Evolutionary conservation across 1,140 invertebrate species (phyloP), one percentile per base, ranked within the genome.

Genomic region (Trissolcus basalis): DNA sequence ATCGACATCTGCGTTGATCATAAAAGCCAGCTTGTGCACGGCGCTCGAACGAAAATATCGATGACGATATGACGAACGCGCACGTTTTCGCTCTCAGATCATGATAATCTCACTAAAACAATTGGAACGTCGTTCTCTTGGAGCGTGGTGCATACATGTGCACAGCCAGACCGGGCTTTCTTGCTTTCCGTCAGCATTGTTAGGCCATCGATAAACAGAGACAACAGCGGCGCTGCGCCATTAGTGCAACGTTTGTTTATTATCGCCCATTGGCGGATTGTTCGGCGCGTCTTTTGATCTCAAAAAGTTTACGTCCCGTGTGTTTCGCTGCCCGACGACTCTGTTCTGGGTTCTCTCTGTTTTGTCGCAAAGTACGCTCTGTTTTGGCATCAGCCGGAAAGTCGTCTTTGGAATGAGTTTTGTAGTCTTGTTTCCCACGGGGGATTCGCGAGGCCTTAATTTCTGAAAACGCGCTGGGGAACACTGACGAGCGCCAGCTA

Each of bases 401-500:
- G 55, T 70, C 74, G 65, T 61, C 73, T 71, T 61, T 77, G 14
- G 67, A 49, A 71, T 51, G 73, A 78, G 67, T 75, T 74, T 70
- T 63, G 51, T 48, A 69, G 65, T 60, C 53, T 49, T 32, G 55
- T 67, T 50, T 67, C 58, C 65, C 50, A 58, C 47, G 59, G 65
- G 78, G 72, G 74, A 65, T 54, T 50, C 58, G 69, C 61, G 69
- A 55, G 63, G 60, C 69, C 50, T 72, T 74, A 77, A 78, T 79
- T 79, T 80, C 69, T 50, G 54, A 44, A 44, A 44, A 13, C 36
- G 36, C 36, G 36, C 9, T 39, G 43, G 44, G 60, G 54, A 60
- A 64, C 44, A 63, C 55, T 77, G 73, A 80, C 64, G 69, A 77
- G 73, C 69, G 36, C 51, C 53, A 74, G 78, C 61, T 63, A 78